Base-by-base conservation (phyloP, 2,113 vertebrate species). In the Camelus dromedarius region DNA sequence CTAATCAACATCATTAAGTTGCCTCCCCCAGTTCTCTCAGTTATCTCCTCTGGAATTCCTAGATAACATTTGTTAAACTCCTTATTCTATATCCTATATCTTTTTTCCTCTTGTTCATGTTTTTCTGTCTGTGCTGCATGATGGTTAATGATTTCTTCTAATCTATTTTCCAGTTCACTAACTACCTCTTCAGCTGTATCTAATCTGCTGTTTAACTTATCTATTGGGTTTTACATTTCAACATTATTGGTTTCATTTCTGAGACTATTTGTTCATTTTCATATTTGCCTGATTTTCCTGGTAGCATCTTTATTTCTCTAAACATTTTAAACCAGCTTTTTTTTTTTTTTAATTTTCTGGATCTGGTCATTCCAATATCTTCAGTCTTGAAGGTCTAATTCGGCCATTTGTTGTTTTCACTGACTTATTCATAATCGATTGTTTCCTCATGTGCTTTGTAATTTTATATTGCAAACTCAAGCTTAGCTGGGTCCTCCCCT, bases 161-260 rank as follows among this genome's bases (percentile, higher is more conserved):
- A 30, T 67, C 93, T 77, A 20, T 94, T 96, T 96, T 93, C 93
- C 69, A 95, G 58, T 91, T 96, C 88, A 96, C 86, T 81, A 86
- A 89, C 83, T 93, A 18, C 81, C 50, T 93, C 85, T 96, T 96
- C 76, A 38, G 2, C 62, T 58, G 42, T 91, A 48, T 94, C 96
- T 97, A 96, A 95, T 77, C 66, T 76, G 60, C 32, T 35, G 24
- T 72, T 64, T 94, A 94, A 92, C 88, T 28, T 16, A 50, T 83
- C 32, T 38, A 13, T 11, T 81, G 81, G 32, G 60, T 54, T 96
- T 94, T 95, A 87, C 48, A 87, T 88, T 81, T 72, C 92, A 85
- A 67, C 48, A 30, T 88, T 90, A 84, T 90, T 22, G 5, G 87
- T 95, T 96, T 94, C n/a, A 62, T 77, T 95, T 96, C 60, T 94